These are phyloP conservation scores for Lasioglossum baleicum DNA, from an alignment of 1,140 invertebrate genomes.

Conservation along the genomic window DNA sequence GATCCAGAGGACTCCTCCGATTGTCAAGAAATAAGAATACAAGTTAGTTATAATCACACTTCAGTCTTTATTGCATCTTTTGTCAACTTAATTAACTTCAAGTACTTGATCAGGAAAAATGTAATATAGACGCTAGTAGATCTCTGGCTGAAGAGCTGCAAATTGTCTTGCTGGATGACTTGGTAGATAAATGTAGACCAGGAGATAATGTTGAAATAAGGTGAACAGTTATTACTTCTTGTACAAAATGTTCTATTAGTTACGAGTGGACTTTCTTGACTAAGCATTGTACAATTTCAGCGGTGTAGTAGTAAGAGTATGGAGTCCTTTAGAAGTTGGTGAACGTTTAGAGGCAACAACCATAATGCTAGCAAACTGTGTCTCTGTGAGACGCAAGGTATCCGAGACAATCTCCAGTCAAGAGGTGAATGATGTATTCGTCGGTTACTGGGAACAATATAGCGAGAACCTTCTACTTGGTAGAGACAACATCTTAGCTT, in stretches of 20 bases:
- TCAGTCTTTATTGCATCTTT: slow-evolving; percentile 12
- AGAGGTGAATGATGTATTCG: slow-evolving; percentile 87
- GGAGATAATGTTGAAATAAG: slow-evolving; percentile 93
- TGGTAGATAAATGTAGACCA: slow-evolving; percentile 92
- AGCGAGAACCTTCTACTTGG: slow-evolving; percentile 83
- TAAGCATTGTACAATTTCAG: slow-evolving; percentile 79
- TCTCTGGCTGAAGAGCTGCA: slow-evolving; percentile 64
- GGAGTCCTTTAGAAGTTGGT: slow-evolving; percentile 83
- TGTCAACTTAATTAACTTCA: slow-evolving; percentile 12
- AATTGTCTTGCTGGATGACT: slow-evolving; percentile 90
- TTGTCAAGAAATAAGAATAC: slow-evolving; percentile 95
- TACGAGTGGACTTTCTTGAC: not conserved
- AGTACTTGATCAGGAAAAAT: slow-evolving; percentile 65
- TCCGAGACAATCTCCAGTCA: slow-evolving; percentile 68
- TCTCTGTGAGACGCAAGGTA: slow-evolving; percentile 71
- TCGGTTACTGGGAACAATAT: slow-evolving; percentile 87
- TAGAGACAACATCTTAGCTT: slow-evolving; percentile 89
- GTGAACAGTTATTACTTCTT: slow-evolving; percentile 78
- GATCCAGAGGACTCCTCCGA: slow-evolving; percentile 87
- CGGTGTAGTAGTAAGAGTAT: slow-evolving; percentile 88
- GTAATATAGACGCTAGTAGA: slow-evolving; percentile 57
- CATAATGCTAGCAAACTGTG: slow-evolving; percentile 73
- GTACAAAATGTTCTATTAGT: not conserved
- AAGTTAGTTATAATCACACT: slow-evolving; percentile 78
- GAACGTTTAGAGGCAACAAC: slow-evolving; percentile 82